phyloP scores from a whole-genome alignment of 2,797 vertebrate species.

The Gymnothorax javanicus region DNA sequence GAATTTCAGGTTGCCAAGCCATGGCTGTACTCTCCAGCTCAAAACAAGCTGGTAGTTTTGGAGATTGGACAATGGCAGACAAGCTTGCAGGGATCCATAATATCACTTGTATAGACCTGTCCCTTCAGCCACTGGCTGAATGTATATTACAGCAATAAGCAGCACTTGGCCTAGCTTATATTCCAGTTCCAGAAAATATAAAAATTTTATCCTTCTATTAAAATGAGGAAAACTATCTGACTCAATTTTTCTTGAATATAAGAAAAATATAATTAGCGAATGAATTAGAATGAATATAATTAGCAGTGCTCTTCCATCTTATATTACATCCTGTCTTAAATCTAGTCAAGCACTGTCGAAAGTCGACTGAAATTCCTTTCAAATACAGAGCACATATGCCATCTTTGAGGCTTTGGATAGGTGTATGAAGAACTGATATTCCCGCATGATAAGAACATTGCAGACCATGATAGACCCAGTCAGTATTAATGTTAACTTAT shows the following conservation, averaged over 20 bases:
- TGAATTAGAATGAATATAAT: background rate
- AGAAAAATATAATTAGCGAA: too few relatives aligned
- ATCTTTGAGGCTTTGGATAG: too few relatives aligned
- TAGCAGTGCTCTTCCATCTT: background rate
- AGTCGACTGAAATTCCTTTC: background rate
- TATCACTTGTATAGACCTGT: background rate
- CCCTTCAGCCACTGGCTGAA: slow-evolving; percentile 5
- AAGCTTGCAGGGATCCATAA: background rate
- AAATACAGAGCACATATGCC: background rate
- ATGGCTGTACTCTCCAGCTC: background rate
- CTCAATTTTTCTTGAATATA: too few relatives aligned
- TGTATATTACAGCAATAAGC: background rate
- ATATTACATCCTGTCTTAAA: background rate
- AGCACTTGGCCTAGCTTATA: background rate
- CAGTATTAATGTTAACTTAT: too few relatives aligned
- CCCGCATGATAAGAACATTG: too few relatives aligned
- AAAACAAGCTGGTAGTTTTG: slow-evolving; percentile 15
- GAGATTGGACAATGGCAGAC: background rate
- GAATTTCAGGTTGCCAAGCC: background rate
- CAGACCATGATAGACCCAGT: too few relatives aligned
- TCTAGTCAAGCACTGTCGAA: background rate
- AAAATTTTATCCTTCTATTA: background rate
- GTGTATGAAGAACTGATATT: too few relatives aligned
- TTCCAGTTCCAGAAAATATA: background rate
- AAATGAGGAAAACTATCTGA: background rate